Evolutionary conservation across 2,113 vertebrate genomes (phyloP), one percentile per base, ranked within the genome.

Genomic region (Rutilus rutilus): DNA sequence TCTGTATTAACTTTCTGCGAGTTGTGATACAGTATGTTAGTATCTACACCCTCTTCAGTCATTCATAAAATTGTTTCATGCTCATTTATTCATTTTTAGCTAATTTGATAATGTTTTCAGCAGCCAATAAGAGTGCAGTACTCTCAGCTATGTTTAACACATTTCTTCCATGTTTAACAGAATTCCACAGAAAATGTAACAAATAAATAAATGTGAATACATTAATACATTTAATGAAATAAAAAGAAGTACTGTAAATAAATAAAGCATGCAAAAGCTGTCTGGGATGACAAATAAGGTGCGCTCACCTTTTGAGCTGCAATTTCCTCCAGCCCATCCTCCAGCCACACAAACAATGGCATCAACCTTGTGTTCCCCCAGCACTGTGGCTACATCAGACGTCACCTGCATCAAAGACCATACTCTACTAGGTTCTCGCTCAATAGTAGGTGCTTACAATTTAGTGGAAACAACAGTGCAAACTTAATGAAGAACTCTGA

Each of bases 241-340:
- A 10, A 71, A 36, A 21, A 73, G 4, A 21, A 73, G 14, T 15
- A 75, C 23, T 47, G 17, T 50, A 45, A 47, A 75, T n/a, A 47
- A 42, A 47, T 9, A 50, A 75, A 7, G 23, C 11, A n/a, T 50
- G 73, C 45, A 52, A 47, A 50, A 14, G 25, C 23, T 45, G 23
- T 45, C 39, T 76, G 23, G 42, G 73, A 8, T n/a, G 23, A 14
- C 21, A n/a, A 45, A 3, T 73, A n/a, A 74, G 45, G n/a, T 4
- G 78, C 64, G 79, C 90, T 88, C 84, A 99, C 98, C 97, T 93
- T 98, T 99, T 67, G 97, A 97, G 89, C 95, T 95, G 86, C 96
- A 97, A 5, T 92, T 98, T 92, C 98, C 98, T 86, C 98, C 98
- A 0, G 98, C 98, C 98, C 98, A 99, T 90, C 98, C 98, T 87